These are phyloP conservation scores for Cyprinodon brontotheroides DNA, from an alignment of 2,113 vertebrate species.

Conservation along the genomic window DNA sequence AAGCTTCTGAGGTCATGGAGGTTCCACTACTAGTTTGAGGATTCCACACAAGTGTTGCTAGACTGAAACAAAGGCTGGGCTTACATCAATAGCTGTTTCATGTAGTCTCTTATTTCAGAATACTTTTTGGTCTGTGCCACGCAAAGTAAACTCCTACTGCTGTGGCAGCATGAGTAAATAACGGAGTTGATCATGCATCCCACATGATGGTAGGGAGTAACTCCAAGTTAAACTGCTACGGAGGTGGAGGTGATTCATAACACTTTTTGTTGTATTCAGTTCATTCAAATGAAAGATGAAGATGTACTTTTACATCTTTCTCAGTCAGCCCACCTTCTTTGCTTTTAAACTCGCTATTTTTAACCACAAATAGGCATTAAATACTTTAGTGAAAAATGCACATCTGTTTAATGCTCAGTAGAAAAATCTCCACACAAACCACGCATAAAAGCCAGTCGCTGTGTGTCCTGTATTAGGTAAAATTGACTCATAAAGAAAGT, in stretches of 20 bases:
- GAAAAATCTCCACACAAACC: not conserved
- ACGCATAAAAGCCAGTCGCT: not conserved
- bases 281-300: slow-evolving; percentile 53
- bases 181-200: slow-evolving; percentile 54
- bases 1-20: slow-evolving; percentile 66
- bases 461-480: slow-evolving; percentile 32
- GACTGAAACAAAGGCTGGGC: slow-evolving; percentile 52
- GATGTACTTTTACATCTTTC: slow-evolving; percentile 22
- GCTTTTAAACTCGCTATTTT: not conserved
- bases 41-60: slow-evolving; percentile 60
- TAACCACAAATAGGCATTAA: not conserved
- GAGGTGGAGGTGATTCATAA: slow-evolving; percentile 78
- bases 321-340: not conserved
- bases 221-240: slow-evolving; percentile 63
- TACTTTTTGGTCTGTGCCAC: slow-evolving; percentile 48
- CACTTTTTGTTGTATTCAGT: slow-evolving; percentile 64
- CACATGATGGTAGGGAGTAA: slow-evolving; percentile 67
- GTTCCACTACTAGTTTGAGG: slow-evolving; percentile 70
- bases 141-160: slow-evolving; percentile 51
- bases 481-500: slow-evolving; percentile 61
- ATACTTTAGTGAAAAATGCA: not conserved
- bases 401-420: not conserved
- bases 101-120: slow-evolving; percentile 49
- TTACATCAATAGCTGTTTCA: slow-evolving; percentile 42
- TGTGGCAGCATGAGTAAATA: slow-evolving; percentile 52